phyloP scores from a whole-genome alignment of 2,888 invertebrate genomes.

The Melipona beecheii region DNA sequence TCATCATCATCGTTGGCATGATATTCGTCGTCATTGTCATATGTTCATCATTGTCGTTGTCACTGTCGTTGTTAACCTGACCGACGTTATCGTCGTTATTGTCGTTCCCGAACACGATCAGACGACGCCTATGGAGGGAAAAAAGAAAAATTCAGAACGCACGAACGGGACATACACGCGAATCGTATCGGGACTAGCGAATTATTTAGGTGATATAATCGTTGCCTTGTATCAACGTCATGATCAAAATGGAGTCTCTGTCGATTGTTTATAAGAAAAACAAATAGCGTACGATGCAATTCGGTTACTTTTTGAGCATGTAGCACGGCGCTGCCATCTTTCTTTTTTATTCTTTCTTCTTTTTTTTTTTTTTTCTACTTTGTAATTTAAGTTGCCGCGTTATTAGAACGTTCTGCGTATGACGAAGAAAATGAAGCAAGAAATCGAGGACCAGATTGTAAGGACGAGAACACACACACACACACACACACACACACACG shows the following conservation, averaged over 20 bases:
- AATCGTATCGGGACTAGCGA: conserved; percentile 69
- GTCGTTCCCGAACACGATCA: conserved; percentile 18
- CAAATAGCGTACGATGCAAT: conserved; percentile 43
- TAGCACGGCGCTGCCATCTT: conserved; percentile 16
- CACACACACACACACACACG: background rate
- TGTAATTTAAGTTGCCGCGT: conserved; percentile 25
- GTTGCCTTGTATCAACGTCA: conserved; percentile 79
- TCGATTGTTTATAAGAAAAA: conserved; percentile 75
- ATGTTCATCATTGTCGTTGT: conserved; percentile 69
- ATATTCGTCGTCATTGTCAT: conserved; percentile 11
- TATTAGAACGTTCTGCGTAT: conserved; percentile 33
- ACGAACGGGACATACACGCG: conserved; percentile 24
- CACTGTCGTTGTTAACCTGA: conserved; percentile 24
- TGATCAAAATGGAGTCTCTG: conserved; percentile 77
- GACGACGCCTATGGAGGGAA: conserved; percentile 7
- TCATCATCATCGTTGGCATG: conserved; percentile 40
- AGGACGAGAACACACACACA: background rate
- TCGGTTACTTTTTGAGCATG: conserved; percentile 13
- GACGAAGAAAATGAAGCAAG: conserved; percentile 3
- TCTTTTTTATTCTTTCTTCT: background rate
- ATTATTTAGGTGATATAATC: conserved; percentile 79
- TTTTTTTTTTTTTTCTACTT: background rate
- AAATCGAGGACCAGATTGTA: conserved; percentile 12
- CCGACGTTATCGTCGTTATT: conserved; percentile 19
- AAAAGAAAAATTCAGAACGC: background rate